Conservation (phyloP, 2,797 vertebrate species). For the Tapera naevia region DNA sequence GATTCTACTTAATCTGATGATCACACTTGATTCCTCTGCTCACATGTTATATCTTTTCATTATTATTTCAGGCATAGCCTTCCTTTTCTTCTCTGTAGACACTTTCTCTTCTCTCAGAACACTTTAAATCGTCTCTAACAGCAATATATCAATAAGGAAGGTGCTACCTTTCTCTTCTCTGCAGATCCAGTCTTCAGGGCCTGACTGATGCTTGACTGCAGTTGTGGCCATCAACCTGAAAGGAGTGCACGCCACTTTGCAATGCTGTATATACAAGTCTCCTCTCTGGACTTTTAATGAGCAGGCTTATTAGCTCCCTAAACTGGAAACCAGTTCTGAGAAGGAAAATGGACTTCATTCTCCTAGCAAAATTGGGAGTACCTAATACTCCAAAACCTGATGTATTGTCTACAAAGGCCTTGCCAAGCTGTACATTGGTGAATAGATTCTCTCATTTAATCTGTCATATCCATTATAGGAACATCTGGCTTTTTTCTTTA, state of each 20-base stretch:
- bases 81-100: not conserved
- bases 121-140: not conserved
- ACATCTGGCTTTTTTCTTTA: not conserved
- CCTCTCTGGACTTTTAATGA: not conserved
- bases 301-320: not conserved
- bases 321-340: not conserved
- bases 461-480: not conserved
- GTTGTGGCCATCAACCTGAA: not conserved
- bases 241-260: not conserved
- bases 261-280: not conserved
- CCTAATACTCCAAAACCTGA: not conserved
- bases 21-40: not conserved
- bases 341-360: not conserved
- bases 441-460: not conserved
- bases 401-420: not conserved
- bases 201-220: not conserved
- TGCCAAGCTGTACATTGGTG: not conserved
- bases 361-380: rapidly evolving
- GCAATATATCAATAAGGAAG: not conserved
- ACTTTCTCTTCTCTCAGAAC: not conserved
- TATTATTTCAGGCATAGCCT: not conserved
- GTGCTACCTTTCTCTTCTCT: not conserved
- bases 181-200: not conserved
- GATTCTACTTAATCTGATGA: not conserved
- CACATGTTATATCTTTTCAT: not conserved